Evolutionary conservation across 1,140 invertebrate species (phyloP).

Genomic region (Pinna nobilis): DNA sequence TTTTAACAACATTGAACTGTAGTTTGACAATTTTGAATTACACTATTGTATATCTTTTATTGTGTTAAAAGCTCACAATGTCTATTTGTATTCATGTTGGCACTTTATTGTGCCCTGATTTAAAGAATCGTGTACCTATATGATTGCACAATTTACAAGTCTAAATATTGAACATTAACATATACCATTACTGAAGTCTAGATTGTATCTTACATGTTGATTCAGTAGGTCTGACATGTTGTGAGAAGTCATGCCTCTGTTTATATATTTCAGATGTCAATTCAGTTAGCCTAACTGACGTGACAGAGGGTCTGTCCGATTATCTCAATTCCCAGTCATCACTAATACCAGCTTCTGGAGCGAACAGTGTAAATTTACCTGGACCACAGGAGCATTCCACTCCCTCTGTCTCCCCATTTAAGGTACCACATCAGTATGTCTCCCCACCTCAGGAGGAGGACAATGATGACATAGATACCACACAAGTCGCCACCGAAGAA

Average conservation of each 20-base stretch:
- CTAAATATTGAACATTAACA: too few relatives aligned
- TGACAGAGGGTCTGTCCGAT: conserved; percentile 36
- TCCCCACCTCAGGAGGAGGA: not conserved
- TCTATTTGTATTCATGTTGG: too few relatives aligned
- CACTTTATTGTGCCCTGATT: too few relatives aligned
- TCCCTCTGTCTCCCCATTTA: conserved; percentile 15
- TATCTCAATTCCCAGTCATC: conserved; percentile 42
- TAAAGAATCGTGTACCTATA: too few relatives aligned
- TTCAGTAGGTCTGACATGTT: not conserved
- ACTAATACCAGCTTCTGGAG: conserved; percentile 18
- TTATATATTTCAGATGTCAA: conserved; percentile 18
- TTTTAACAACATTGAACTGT: too few relatives aligned
- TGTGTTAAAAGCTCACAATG: too few relatives aligned
- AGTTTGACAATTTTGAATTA: too few relatives aligned
- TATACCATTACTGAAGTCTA: too few relatives aligned
- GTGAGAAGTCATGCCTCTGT: not conserved
- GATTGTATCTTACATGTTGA: too few relatives aligned
- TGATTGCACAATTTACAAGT: too few relatives aligned
- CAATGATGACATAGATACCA: not conserved
- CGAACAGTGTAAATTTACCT: not conserved
- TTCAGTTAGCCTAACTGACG: conserved; percentile 28
- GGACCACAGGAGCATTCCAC: conserved; percentile 32
- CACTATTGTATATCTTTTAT: too few relatives aligned
- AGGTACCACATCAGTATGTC: not conserved
- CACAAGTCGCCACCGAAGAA: too few relatives aligned